These are phyloP conservation scores for Tribolium madens DNA, from an alignment of 1,140 invertebrate species.

Conservation along the genomic window DNA sequence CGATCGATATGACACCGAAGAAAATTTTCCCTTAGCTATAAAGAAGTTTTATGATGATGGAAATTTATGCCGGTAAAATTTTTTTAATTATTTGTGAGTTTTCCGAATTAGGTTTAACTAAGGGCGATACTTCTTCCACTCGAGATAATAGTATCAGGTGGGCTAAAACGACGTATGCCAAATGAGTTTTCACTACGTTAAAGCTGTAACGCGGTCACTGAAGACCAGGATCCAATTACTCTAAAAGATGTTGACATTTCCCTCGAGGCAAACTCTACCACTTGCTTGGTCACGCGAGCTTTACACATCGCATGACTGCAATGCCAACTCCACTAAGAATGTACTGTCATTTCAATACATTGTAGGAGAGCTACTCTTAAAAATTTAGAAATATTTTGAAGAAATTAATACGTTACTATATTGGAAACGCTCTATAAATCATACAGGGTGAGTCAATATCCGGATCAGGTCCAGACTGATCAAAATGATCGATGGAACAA, in stretches of 20 bases:
- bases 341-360: conserved; percentile 42
- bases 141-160: conserved; percentile 39
- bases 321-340: conserved; percentile 27
- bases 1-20: conserved; percentile 47
- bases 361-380: not conserved
- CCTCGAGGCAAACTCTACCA: conserved; percentile 39
- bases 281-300: conserved; percentile 46
- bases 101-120: conserved; percentile 18
- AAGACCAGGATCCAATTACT: conserved; percentile 53
- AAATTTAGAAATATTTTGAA: not conserved
- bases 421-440: conserved; percentile 37
- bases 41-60: conserved; percentile 42
- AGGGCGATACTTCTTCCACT: not conserved
- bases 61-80: conserved; percentile 39
- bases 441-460: conserved; percentile 34
- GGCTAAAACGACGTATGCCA: conserved; percentile 44
- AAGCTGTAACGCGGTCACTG: conserved; percentile 47
- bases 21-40: conserved; percentile 31
- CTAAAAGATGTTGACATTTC: conserved; percentile 52
- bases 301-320: conserved; percentile 43
- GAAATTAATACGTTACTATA: conserved; percentile 23
- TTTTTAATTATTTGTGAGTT: conserved; percentile 30
- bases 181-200: conserved; percentile 48
- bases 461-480: conserved; percentile 48
- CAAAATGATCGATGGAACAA: conserved; percentile 48